Conservation (phyloP, 2,113 vertebrate genomes). For the Nycticorax nycticorax region DNA sequence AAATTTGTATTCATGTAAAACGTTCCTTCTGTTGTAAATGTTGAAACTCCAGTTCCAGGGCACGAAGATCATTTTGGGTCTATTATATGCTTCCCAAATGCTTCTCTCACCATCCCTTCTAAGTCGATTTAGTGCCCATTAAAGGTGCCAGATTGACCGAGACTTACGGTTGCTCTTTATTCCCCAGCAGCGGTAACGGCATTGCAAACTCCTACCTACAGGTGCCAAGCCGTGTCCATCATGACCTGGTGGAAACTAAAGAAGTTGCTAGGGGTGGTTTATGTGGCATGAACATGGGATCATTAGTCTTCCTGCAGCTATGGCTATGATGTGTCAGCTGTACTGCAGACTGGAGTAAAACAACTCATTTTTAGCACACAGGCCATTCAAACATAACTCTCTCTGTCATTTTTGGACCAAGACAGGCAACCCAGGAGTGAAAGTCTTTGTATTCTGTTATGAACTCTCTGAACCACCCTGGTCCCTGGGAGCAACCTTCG, state of each 20-base stretch:
- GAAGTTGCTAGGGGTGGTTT: neutral
- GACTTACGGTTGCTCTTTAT: neutral
- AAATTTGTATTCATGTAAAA: neutral
- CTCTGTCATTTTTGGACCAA: neutral
- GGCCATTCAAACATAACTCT: neutral
- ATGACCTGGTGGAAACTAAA: neutral
- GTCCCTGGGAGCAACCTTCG: neutral
- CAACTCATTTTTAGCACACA: neutral
- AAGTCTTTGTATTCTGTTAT: neutral
- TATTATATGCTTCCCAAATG: neutral
- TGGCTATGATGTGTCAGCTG: fast-evolving
- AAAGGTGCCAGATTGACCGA: neutral
- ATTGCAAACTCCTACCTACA: neutral
- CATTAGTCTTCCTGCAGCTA: neutral
- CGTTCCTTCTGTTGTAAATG: neutral
- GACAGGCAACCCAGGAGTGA: neutral
- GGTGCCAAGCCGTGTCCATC: neutral
- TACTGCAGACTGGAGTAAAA: neutral
- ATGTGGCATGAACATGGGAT: neutral
- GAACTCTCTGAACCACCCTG: neutral
- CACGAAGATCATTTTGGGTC: neutral
- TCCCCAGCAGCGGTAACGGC: neutral
- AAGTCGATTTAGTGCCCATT: neutral
- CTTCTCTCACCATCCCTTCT: neutral
- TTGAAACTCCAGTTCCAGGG: neutral